Conservation (phyloP, 1,140 invertebrate species). For the Drosophila guanche region DNA sequence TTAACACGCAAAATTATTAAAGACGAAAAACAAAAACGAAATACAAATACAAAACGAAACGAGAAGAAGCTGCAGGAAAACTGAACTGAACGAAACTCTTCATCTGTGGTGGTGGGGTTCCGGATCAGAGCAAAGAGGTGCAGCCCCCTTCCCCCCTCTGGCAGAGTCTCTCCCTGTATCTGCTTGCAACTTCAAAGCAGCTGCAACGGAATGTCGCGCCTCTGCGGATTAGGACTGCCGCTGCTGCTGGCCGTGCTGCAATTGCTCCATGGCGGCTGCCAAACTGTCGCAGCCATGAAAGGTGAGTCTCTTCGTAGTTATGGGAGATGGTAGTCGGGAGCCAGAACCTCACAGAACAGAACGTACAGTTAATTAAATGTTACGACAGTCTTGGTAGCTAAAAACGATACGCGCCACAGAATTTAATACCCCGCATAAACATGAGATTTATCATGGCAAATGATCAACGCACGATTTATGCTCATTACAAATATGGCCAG, state of each 20-base stretch:
- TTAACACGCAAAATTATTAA: slow-evolving; percentile 83
- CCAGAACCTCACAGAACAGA: slow-evolving; percentile 6
- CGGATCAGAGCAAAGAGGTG: slow-evolving; percentile 11
- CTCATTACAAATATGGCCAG: slow-evolving; percentile 81
- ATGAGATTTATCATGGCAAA: slow-evolving; percentile 80
- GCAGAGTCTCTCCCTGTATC: neutral
- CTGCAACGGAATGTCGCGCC: slow-evolving; percentile 71
- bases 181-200: slow-evolving; percentile 67
- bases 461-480: slow-evolving; percentile 82
- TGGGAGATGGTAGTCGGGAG: neutral
- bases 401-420: slow-evolving; percentile 45
- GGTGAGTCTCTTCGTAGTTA: slow-evolving; percentile 50
- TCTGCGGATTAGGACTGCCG: slow-evolving; percentile 55
- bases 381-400: slow-evolving; percentile 56
- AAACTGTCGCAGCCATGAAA: slow-evolving; percentile 68
- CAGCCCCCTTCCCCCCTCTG: slow-evolving; percentile 11
- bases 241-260: slow-evolving; percentile 61
- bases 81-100: slow-evolving; percentile 40
- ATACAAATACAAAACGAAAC: slow-evolving; percentile 29
- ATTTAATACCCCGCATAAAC: slow-evolving; percentile 77
- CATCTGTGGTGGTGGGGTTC: slow-evolving; percentile 4
- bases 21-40: slow-evolving; percentile 59
- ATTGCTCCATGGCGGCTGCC: slow-evolving; percentile 46
- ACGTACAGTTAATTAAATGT: slow-evolving; percentile 76
- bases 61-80: slow-evolving; percentile 6